Conservation (phyloP, 2,888 invertebrate species). For the Drosophila barbarae region DNA sequence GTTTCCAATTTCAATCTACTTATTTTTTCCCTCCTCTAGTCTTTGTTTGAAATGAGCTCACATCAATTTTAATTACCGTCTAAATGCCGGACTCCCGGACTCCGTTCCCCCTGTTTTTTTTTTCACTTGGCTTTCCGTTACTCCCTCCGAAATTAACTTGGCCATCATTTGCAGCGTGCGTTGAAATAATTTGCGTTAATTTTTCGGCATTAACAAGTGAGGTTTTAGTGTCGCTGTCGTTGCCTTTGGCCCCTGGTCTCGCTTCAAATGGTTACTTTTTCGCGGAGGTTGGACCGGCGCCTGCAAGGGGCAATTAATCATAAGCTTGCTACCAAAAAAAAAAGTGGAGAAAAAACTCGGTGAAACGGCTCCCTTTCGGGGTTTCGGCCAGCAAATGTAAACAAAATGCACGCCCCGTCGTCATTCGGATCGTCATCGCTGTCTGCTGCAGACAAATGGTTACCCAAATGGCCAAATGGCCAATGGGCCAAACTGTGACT, state of each 20-base stretch:
- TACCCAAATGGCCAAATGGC: slow-evolving; percentile 67
- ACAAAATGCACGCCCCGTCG: slow-evolving; percentile 69
- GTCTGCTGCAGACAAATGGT: slow-evolving; percentile 69
- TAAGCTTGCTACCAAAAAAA: slow-evolving; percentile 57
- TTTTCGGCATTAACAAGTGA: slow-evolving; percentile 46
- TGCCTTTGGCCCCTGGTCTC: neutral
- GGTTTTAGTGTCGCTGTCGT: slow-evolving; percentile 13
- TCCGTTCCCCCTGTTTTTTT: neutral
- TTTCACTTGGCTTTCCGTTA: slow-evolving; percentile 19
- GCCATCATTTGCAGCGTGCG: slow-evolving; percentile 51
- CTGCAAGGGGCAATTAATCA: slow-evolving; percentile 66
- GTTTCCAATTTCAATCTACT: slow-evolving; percentile 27
- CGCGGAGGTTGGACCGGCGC: slow-evolving; percentile 40
- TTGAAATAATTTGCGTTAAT: slow-evolving; percentile 59
- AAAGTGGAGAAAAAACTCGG: slow-evolving; percentile 32
- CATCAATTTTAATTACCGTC: slow-evolving; percentile 61
- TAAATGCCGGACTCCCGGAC: slow-evolving; percentile 8
- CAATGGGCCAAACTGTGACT: slow-evolving; percentile 57
- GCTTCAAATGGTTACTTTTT: slow-evolving; percentile 42
- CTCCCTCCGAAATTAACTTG: slow-evolving; percentile 32
- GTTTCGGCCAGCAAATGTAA: slow-evolving; percentile 53
- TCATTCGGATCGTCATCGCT: slow-evolving; percentile 43
- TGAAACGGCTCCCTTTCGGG: slow-evolving; percentile 22
- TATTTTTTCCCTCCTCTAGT: slow-evolving; percentile 2
- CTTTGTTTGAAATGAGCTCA: slow-evolving; percentile 19